Evolutionary conservation across 2,113 vertebrate species (phyloP).

Genomic region (Tamias sibiricus): DNA sequence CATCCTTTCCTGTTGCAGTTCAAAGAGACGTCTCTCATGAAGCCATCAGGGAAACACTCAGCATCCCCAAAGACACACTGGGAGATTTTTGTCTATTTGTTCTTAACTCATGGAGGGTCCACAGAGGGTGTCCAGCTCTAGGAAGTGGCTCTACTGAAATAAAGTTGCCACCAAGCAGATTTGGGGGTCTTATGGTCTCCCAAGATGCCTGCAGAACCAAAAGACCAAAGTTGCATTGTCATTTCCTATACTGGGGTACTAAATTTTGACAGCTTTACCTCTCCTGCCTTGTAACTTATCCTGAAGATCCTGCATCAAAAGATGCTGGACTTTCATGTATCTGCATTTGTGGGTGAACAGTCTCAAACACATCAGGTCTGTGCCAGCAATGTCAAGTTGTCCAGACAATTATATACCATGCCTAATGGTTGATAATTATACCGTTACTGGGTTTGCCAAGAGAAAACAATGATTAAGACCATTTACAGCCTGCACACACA

Average conservation of each 20-base stretch:
- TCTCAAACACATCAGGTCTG: background rate
- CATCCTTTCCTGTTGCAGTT: background rate
- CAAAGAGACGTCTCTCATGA: background rate
- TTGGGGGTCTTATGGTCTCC: background rate
- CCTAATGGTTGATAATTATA: constrained; percentile 79
- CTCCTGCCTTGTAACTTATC: background rate
- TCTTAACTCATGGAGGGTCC: background rate
- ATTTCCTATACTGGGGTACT: background rate
- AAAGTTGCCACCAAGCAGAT: background rate
- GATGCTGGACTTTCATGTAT: background rate
- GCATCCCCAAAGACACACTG: background rate
- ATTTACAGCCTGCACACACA: constrained; percentile 67
- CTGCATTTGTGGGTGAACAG: background rate
- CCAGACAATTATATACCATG: constrained; percentile 71
- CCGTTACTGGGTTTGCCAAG: constrained; percentile 40
- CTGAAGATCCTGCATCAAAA: background rate
- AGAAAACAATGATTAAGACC: constrained; percentile 83
- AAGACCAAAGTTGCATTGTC: background rate
- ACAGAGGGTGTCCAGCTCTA: background rate
- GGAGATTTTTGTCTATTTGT: background rate
- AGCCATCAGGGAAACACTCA: background rate
- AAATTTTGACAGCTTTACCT: background rate
- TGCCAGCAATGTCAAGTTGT: constrained; percentile 55
- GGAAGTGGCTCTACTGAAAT: background rate
- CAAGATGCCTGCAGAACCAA: background rate